Evolutionary conservation across 2,113 vertebrate species (phyloP), one percentile per base, ranked within the genome.

Genomic region (Toxostoma redivivum): DNA sequence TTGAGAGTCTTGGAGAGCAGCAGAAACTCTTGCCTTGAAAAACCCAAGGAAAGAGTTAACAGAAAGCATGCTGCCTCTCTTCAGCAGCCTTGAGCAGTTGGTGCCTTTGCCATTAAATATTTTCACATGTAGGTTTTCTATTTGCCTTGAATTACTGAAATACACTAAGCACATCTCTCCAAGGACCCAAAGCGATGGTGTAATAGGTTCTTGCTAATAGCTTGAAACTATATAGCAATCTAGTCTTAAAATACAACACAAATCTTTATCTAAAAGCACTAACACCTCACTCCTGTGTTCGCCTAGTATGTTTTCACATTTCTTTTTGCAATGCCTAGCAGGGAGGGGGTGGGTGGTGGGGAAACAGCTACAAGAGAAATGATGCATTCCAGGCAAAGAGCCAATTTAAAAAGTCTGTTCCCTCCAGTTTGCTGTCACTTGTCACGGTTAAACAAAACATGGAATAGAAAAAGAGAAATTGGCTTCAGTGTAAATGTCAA

Each of bases 401-500:
- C 98, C 98, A 98, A 98, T 98, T 98, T 98, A 92, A 97, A 98
- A 98, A 98, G 97, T 97, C 97, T 98, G 97, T 97, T 98, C 98
- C 91, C 97, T 98, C 97, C 98, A 98, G 98, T 98, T 98, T 98
- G 96, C 98, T 98, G 98, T 98, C 98, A 98, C 97, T 98, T 98
- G 97, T 98, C 97, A 93, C 83, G 48, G 96, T 98, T 98, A 98
- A 98, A 98, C 98, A 98, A 98, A 98, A 98, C 97, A 98, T 84
- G 92, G 97, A 97, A 96, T 94, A 98, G 97, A 98, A 98, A 97
- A 98, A 98, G 97, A 98, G 97, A 98, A 98, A 98, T 98, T 98
- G 98, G 97, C 98, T 98, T 98, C 98, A 97, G 97, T 98, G 98
- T 98, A 98, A 98, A 98, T 98, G 98, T 98, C 98, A 98, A 98